phyloP scores from a whole-genome alignment of 2,113 vertebrate genomes.

The Grammomys dolichurus region DNA sequence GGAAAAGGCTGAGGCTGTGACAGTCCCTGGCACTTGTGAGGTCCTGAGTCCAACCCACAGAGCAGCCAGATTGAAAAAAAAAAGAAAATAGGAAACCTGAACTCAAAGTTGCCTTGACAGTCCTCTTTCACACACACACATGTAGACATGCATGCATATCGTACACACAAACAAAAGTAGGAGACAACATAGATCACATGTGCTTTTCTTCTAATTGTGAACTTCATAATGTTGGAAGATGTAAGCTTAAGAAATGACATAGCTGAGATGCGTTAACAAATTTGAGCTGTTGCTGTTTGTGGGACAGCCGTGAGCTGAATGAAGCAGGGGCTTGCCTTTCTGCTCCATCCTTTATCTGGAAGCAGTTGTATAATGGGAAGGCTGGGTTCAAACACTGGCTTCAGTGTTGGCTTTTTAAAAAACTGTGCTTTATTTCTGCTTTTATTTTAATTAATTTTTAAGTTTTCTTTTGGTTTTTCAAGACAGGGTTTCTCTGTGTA shows the following conservation, averaged over 20 bases:
- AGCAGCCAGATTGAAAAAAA: not conserved
- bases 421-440: not conserved
- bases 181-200: not conserved
- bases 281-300: not conserved
- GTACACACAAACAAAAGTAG: not conserved
- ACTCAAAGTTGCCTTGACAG: not conserved
- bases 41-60: not conserved
- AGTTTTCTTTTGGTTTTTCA: too few relatives aligned
- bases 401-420: too few relatives aligned
- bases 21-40: not conserved
- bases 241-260: not conserved
- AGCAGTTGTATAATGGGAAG: too few relatives aligned
- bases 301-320: too few relatives aligned
- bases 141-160: not conserved
- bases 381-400: too few relatives aligned
- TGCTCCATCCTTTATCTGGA: too few relatives aligned
- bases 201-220: slow-evolving; percentile 6
- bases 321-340: too few relatives aligned
- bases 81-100: not conserved
- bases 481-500: too few relatives aligned
- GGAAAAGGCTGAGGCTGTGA: not conserved
- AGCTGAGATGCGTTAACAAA: not conserved
- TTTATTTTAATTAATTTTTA: too few relatives aligned
- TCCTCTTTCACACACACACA: not conserved
- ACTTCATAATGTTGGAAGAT: not conserved